These are phyloP conservation scores for Falco concolor DNA, from an alignment of 2,797 vertebrate species.

Conservation along the genomic window DNA sequence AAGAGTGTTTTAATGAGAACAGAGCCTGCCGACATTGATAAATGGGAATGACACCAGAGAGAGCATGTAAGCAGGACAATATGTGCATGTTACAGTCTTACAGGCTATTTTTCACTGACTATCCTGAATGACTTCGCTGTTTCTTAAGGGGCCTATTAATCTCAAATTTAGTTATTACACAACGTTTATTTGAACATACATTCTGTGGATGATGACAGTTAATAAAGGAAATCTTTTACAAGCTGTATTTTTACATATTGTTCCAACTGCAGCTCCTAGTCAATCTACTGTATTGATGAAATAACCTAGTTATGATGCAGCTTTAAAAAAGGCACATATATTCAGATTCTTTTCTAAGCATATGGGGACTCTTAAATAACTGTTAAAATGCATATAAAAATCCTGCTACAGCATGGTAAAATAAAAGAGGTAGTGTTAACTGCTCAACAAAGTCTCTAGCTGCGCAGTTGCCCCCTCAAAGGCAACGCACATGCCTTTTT, in stretches of 20 bases:
- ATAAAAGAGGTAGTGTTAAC: constrained; percentile 61
- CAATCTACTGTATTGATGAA: constrained; percentile 82
- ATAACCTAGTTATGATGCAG: constrained; percentile 71
- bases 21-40: constrained; percentile 88
- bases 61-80: constrained; percentile 87
- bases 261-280: constrained; percentile 76
- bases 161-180: constrained; percentile 90
- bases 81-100: constrained; percentile 83
- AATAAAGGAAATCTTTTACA: constrained; percentile 92
- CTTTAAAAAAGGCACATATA: constrained; percentile 75
- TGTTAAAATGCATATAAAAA: constrained; percentile 78
- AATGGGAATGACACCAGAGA: constrained; percentile 87
- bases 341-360: constrained; percentile 79
- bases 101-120: constrained; percentile 92
- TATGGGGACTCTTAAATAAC: constrained; percentile 78
- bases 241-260: constrained; percentile 88
- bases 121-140: constrained; percentile 78
- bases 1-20: constrained; percentile 93
- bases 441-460: constrained; percentile 53
- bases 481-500: constrained; percentile 17
- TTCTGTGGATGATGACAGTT: constrained; percentile 91
- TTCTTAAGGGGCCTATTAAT: constrained; percentile 89
- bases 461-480: constrained; percentile 43
- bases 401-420: constrained; percentile 38
- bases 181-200: constrained; percentile 98